phyloP scores from a whole-genome alignment of 2,797 vertebrate species.

The Salarias fasciatus region DNA sequence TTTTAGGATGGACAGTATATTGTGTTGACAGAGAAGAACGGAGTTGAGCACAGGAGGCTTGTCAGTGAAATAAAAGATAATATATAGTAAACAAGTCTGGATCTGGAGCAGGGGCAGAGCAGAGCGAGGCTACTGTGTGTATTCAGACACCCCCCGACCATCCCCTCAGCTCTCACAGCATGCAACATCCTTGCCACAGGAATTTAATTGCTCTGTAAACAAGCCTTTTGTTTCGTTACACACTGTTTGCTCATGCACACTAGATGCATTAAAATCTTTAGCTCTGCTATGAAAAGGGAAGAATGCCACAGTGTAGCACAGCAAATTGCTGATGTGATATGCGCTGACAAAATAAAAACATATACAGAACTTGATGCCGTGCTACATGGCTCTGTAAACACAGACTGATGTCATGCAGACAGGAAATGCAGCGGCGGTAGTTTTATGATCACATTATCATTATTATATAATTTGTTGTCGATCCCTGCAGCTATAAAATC shows the following conservation, averaged over 20 bases:
- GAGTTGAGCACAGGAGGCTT: neutral
- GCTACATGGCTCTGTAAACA: constrained; percentile 20
- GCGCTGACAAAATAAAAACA: constrained; percentile 41
- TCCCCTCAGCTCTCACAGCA: constrained; percentile 69
- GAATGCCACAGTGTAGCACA: constrained; percentile 45
- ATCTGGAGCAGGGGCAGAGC: constrained; percentile 31
- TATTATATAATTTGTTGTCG: constrained; percentile 41
- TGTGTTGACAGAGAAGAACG: neutral
- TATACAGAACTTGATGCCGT: constrained; percentile 23
- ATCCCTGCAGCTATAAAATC: constrained; percentile 38
- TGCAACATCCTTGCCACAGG: constrained; percentile 78
- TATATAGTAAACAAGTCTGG: constrained; percentile 16
- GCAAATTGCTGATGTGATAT: constrained; percentile 57
- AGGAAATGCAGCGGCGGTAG: constrained; percentile 39
- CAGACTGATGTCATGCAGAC: constrained; percentile 34
- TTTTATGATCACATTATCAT: constrained; percentile 48
- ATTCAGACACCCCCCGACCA: constrained; percentile 54
- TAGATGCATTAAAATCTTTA: constrained; percentile 67
- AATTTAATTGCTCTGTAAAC: constrained; percentile 82
- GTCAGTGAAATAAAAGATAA: constrained; percentile 19
- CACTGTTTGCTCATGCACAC: constrained; percentile 70
- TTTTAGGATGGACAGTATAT: constrained; percentile 8
- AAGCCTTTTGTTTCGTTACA: constrained; percentile 75
- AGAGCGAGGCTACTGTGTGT: constrained; percentile 38
- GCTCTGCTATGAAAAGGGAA: constrained; percentile 56